Conservation (phyloP, 2,888 invertebrate genomes). For the Epinotia nisella region DNA sequence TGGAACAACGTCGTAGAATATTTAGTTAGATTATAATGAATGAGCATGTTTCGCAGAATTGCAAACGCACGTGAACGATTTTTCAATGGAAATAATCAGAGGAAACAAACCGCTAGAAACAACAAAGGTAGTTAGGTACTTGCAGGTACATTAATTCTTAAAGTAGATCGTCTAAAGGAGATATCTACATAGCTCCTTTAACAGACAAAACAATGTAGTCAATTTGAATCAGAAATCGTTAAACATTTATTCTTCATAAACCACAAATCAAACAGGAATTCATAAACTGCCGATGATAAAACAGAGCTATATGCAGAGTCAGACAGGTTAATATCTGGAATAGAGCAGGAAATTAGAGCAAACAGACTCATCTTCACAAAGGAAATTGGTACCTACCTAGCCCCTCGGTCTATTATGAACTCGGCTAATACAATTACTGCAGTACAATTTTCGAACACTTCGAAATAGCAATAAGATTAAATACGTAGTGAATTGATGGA, state of each 20-base stretch:
- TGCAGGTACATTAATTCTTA: not conserved
- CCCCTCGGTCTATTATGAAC: constrained; percentile 40
- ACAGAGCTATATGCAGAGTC: constrained; percentile 35
- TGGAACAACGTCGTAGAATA: not conserved
- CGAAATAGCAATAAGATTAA: constrained; percentile 11
- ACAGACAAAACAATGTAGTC: not conserved
- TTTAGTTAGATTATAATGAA: not conserved
- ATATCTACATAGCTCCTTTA: not conserved
- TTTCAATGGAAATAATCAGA: not conserved
- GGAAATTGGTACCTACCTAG: constrained; percentile 59
- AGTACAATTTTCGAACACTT: constrained; percentile 26
- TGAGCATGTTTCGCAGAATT: not conserved
- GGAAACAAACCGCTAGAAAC: not conserved
- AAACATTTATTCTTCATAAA: not conserved
- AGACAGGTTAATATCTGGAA: constrained; percentile 51
- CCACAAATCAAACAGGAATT: constrained; percentile 15
- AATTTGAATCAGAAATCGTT: not conserved
- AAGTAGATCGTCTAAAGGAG: not conserved
- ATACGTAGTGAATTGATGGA: not conserved
- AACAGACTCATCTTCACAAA: constrained; percentile 71
- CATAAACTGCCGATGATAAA: constrained; percentile 31
- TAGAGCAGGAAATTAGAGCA: constrained; percentile 67
- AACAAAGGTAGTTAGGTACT: not conserved
- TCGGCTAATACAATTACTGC: constrained; percentile 37
- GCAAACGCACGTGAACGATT: not conserved